Evolutionary conservation across 1,140 invertebrate genomes (phyloP).

Genomic region (Chelonus insularis): DNA sequence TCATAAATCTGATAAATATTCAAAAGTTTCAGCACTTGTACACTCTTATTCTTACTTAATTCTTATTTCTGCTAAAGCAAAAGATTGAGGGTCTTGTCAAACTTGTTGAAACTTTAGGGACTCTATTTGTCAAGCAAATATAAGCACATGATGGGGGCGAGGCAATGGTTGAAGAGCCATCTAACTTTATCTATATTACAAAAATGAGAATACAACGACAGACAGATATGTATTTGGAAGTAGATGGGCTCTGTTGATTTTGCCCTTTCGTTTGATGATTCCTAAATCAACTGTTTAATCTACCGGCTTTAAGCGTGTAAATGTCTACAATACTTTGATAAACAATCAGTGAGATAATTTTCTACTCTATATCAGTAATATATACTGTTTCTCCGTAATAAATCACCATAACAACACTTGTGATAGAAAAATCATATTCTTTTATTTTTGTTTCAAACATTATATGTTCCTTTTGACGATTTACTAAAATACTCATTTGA

Average conservation of each 20-base stretch:
- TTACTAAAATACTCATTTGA: background rate
- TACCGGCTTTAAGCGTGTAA: slow-evolving; percentile 3
- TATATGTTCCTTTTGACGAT: no score
- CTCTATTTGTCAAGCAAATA: slow-evolving; percentile 29
- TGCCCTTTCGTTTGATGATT: slow-evolving; percentile 16
- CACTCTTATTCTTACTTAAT: background rate
- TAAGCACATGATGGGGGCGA: background rate
- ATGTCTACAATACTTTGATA: slow-evolving; percentile 13
- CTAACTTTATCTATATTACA: slow-evolving; percentile 28
- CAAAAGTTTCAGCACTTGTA: no score
- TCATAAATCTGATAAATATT: no score
- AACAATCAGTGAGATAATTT: slow-evolving; percentile 12
- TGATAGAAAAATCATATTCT: slow-evolving; percentile 1
- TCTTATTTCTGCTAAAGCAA: background rate
- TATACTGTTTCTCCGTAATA: background rate
- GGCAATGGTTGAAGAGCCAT: slow-evolving; percentile 23
- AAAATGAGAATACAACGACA: slow-evolving; percentile 3
- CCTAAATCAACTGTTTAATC: background rate
- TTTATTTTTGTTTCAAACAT: slow-evolving; percentile 2
- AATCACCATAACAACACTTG: background rate
- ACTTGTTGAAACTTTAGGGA: slow-evolving; percentile 15
- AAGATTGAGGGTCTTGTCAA: slow-evolving; percentile 15
- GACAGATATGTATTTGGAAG: background rate
- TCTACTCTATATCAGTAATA: background rate
- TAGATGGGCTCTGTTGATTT: slow-evolving; percentile 21